Conservation (phyloP, 2,113 vertebrate genomes). For the Heterotis niloticus region DNA sequence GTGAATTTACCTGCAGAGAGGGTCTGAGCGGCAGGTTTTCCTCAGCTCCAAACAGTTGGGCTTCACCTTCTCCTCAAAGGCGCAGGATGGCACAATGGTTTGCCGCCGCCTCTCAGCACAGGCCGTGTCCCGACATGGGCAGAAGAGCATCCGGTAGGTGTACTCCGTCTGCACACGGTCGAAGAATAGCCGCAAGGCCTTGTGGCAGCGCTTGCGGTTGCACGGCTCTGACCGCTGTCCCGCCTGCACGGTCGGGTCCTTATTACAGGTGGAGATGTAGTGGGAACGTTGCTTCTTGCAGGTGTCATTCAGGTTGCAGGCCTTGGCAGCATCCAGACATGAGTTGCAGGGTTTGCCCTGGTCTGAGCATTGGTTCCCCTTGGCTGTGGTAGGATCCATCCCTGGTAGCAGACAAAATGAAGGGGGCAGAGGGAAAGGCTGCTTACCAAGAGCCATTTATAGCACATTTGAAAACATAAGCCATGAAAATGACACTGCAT, state of each 20-base stretch:
- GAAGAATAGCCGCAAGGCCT: conserved; percentile 89
- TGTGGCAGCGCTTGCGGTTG: conserved; percentile 85
- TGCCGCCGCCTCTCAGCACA: conserved; percentile 88
- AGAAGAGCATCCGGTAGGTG: conserved; percentile 91
- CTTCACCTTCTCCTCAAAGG: conserved; percentile 80
- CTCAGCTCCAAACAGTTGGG: conserved; percentile 83
- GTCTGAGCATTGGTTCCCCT: conserved; percentile 82
- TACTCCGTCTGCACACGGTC: conserved; percentile 83
- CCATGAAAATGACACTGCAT: neutral
- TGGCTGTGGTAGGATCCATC: conserved; percentile 69
- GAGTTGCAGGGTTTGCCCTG: conserved; percentile 85
- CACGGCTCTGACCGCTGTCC: conserved; percentile 65
- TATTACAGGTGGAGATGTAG: conserved; percentile 86
- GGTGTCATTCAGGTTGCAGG: conserved; percentile 90
- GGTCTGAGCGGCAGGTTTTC: conserved; percentile 69
- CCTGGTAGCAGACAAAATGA: conserved; percentile 45
- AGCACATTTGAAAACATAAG: conserved; percentile 11
- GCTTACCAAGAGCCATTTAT: neutral
- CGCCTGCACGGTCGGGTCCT: conserved; percentile 54
- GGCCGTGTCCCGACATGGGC: conserved; percentile 82
- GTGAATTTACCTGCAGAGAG: conserved; percentile 75
- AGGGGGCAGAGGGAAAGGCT: neutral
- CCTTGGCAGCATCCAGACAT: conserved; percentile 87
- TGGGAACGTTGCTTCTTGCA: conserved; percentile 84
- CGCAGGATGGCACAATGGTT: conserved; percentile 88